Evolutionary conservation across 1,140 invertebrate species (phyloP), one percentile per base, ranked within the genome.

Genomic region (Chrysomallon squamiferum): DNA sequence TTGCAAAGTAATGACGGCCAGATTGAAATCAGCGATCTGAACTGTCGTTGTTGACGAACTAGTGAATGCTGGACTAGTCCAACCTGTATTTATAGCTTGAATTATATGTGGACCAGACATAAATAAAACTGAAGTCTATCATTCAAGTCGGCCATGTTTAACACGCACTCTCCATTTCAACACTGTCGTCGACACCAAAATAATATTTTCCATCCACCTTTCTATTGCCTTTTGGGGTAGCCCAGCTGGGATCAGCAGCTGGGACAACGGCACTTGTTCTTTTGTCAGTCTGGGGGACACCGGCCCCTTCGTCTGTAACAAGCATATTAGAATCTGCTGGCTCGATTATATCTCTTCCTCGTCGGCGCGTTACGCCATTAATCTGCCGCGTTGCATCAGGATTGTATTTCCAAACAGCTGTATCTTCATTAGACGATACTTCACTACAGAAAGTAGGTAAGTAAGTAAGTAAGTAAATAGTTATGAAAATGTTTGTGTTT

Each of bases 161-260:
- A n/a, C n/a, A 74, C n/a, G 66, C 54, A 47, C 71, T 78, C 50
- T 78, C 74, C 22, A 68, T 71, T 15, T 75, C 76, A 58, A 58
- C 65, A 22, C 69, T 67, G 30, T 67, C 63, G 22, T 69, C 72
- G 3, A 78, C 72, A 38, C 73, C 73, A 9, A 74, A 68, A 50
- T 76, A 76, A 59, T 76, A 71, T 32, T 78, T 78, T 11, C 72
- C 72, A 25, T 76, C 74, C 60, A 66, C 61, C 38, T 59, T 62
- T 62, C 68, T 60, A 13, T 59, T 63, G 50, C 62, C 65, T 29
- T 61, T 56, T 22, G 64, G 50, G 25, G 50, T 62, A 58, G 64
- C n/a, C 59, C 66, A 60, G 52, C 65, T 43, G 15, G 65, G 64
- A 13, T 63, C 47, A 4, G 56, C 58, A 3, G 62, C 41, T 33